Percentiles rank a stretch among this genome's conserved stretches.
These are phyloP conservation scores for Leptinotarsa tumamoca DNA, from an alignment of 2,888 invertebrate genomes.

Conservation along the genomic window DNA sequence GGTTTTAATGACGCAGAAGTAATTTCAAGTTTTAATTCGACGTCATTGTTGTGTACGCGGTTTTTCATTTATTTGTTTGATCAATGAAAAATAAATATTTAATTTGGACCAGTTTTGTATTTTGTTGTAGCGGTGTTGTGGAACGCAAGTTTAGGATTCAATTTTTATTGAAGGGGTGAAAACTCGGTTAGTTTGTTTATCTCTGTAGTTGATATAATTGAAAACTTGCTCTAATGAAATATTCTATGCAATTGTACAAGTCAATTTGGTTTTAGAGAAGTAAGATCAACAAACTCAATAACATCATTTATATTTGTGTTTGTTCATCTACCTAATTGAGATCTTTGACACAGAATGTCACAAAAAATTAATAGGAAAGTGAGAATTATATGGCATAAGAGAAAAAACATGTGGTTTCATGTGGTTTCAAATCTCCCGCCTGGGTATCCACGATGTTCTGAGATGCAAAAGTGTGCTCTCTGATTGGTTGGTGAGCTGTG, in stretches of 20 bases:
- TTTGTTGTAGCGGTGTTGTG: not conserved
- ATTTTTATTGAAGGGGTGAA: not conserved
- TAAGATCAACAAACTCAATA: not conserved
- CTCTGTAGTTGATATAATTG: not conserved
- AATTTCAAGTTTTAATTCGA: slow-evolving; percentile 65
- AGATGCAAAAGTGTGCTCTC: too few relatives aligned
- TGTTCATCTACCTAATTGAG: too few relatives aligned
- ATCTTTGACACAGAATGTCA: too few relatives aligned
- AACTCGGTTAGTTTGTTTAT: not conserved
- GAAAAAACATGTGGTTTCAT: too few relatives aligned
- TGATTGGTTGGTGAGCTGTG: too few relatives aligned
- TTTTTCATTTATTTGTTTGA: slow-evolving; percentile 62
- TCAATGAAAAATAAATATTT: slow-evolving; percentile 57
- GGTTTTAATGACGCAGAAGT: slow-evolving; percentile 62
- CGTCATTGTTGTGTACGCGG: slow-evolving; percentile 57
- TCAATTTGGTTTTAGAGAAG: not conserved
- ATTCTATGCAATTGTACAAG: not conserved
- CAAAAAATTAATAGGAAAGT: too few relatives aligned
- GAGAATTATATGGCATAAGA: too few relatives aligned
- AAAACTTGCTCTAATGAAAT: not conserved
- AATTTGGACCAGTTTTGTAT: slow-evolving; percentile 50
- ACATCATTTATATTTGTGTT: too few relatives aligned
- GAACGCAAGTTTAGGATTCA: slow-evolving; percentile 11
- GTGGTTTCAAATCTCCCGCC: too few relatives aligned
- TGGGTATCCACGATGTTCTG: too few relatives aligned